A percentile compares a stretch with the other conserved stretches of the same genome.
Conservation (phyloP, 2,113 vertebrate genomes). For the Labrus mixtus region DNA sequence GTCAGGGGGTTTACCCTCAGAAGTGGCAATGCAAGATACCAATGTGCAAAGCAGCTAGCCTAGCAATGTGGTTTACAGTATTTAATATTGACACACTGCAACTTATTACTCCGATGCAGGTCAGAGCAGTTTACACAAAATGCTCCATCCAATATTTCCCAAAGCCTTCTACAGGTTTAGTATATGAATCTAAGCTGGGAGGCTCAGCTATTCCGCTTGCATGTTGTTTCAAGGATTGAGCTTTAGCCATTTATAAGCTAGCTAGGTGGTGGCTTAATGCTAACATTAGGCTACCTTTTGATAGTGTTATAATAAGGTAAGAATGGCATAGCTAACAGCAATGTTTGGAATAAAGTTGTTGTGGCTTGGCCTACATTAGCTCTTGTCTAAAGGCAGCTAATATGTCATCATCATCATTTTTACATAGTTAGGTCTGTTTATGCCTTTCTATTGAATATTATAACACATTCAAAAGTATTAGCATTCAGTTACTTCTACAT, state of each 20-base stretch:
- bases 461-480: background rate
- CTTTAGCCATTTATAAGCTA: background rate
- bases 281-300: background rate
- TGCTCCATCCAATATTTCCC: background rate
- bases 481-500: background rate
- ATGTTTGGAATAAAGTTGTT: no score
- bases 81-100: conserved; percentile 48
- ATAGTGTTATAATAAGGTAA: no score
- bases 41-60: conserved; percentile 55
- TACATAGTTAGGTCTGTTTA: background rate
- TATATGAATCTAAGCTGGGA: no score
- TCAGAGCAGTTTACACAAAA: conserved; percentile 34
- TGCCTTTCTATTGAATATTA: background rate
- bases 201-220: no score
- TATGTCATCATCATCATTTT: background rate
- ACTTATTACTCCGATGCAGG: conserved; percentile 43
- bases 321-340: no score
- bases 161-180: no score
- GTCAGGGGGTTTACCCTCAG: conserved; percentile 56
- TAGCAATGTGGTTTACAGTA: conserved; percentile 30
- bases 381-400: background rate
- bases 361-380: no score
- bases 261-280: background rate
- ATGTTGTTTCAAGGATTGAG: no score
- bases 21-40: conserved; percentile 35